These are phyloP conservation scores for Tachina fera DNA, from an alignment of 2,888 invertebrate species.

Conservation along the genomic window DNA sequence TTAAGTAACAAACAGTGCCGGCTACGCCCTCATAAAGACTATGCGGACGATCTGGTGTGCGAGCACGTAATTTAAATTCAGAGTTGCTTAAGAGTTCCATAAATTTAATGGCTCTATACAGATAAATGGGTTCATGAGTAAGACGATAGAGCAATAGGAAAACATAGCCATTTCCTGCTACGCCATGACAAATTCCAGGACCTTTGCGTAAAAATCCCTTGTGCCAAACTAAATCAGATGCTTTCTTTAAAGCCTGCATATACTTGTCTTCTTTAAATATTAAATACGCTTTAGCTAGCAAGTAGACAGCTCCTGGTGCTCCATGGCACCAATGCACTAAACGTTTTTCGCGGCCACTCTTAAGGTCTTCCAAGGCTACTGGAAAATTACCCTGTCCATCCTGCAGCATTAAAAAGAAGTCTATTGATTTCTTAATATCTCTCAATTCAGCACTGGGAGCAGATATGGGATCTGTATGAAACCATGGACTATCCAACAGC, in stretches of 20 bases:
- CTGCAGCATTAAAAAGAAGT: constrained; percentile 86
- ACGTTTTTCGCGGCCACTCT: constrained; percentile 85
- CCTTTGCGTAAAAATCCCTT: constrained; percentile 93
- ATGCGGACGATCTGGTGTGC: constrained; percentile 91
- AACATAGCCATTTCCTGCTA: constrained; percentile 92
- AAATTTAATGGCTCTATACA: constrained; percentile 90
- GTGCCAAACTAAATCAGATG: constrained; percentile 91
- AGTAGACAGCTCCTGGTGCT: constrained; percentile 91
- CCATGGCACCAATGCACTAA: constrained; percentile 96
- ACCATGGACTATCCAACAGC: constrained; percentile 85
- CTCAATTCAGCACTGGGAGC: constrained; percentile 79
- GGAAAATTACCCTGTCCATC: constrained; percentile 90
- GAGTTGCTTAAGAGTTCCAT: constrained; percentile 88
- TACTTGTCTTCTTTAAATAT: constrained; percentile 90
- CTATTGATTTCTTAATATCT: constrained; percentile 87
- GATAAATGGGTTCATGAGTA: constrained; percentile 88
- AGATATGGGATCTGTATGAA: constrained; percentile 76
- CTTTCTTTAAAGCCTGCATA: constrained; percentile 86
- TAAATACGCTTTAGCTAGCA: constrained; percentile 91
- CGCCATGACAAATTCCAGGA: constrained; percentile 95
- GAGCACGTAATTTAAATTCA: constrained; percentile 87
- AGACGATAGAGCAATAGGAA: constrained; percentile 90
- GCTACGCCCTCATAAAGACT: constrained; percentile 93
- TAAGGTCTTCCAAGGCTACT: constrained; percentile 87
- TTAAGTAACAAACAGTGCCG: constrained; percentile 92